These are phyloP conservation scores for Ascidia mentula DNA, from an alignment of 23 tunicate genomes.

Conservation along the genomic window DNA sequence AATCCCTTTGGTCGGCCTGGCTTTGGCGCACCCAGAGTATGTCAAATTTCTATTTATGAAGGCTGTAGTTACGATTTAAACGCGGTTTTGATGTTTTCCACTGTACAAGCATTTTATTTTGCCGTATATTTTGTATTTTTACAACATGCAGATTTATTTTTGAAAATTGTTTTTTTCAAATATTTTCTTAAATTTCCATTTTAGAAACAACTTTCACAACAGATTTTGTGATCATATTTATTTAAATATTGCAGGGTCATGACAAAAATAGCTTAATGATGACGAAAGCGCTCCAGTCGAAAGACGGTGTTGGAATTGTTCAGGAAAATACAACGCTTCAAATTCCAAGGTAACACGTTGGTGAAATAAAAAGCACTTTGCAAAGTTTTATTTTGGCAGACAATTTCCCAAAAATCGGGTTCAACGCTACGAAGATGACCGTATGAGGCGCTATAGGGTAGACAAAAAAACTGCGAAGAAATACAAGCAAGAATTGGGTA, in stretches of 20 bases:
- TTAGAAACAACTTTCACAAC: too few species aligned
- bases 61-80: too few species aligned
- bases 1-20: constrained; percentile 89
- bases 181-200: too few species aligned
- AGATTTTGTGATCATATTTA: too few species aligned
- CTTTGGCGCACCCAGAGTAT: constrained; percentile 87
- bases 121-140: too few species aligned
- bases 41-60: too few species aligned
- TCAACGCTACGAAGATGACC: constrained; percentile 82
- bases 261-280: constrained; percentile 38
- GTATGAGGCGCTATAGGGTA: constrained; percentile 85
- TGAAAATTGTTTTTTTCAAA: too few species aligned
- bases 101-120: too few species aligned
- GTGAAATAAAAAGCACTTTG: too few species aligned
- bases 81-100: too few species aligned
- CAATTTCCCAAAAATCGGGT: constrained; percentile 16
- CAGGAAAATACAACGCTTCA: constrained; percentile 6
- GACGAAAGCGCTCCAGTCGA: constrained; percentile 37
- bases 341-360: not conserved
- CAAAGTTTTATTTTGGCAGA: not conserved
- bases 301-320: constrained; percentile 80
- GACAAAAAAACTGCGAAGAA: constrained; percentile 57
- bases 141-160: too few species aligned
- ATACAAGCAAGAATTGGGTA: constrained; percentile 81
- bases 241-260: constrained; percentile 44